A percentile compares a stretch with the other conserved stretches of the same genome.
Conservation (phyloP, 2,797 vertebrate genomes). For the Rhinophrynus dorsalis region DNA sequence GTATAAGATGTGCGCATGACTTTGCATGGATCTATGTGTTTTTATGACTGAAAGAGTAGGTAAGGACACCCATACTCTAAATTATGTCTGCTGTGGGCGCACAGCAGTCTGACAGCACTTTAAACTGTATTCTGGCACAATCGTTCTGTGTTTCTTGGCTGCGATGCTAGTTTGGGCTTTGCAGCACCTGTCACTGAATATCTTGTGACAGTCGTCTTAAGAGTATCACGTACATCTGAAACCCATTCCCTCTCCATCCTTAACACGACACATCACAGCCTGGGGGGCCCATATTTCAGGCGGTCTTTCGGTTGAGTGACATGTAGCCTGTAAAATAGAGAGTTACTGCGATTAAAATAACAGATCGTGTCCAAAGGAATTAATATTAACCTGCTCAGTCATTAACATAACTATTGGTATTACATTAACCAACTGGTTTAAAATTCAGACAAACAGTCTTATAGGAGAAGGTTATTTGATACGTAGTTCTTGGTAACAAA, state of each 20-base stretch:
- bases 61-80: background rate
- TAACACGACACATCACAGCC: background rate
- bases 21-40: background rate
- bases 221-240: background rate
- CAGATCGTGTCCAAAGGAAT: background rate
- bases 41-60: background rate
- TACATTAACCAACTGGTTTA: background rate
- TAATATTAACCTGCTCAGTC: background rate
- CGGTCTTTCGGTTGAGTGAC: background rate
- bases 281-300: background rate
- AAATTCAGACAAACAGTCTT: background rate
- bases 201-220: background rate
- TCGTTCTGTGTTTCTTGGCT: slow-evolving; percentile 13
- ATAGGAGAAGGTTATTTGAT: background rate
- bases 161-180: background rate
- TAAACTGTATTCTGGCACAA: background rate
- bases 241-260: background rate
- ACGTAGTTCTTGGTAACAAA: too few species aligned
- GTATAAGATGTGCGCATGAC: background rate
- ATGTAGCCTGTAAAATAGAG: background rate
- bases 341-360: background rate
- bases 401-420: background rate
- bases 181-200: slow-evolving; percentile 13
- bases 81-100: background rate
- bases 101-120: background rate